Evolutionary conservation across 2,888 invertebrate genomes (phyloP).

Genomic region (Zeuzera pyrina): DNA sequence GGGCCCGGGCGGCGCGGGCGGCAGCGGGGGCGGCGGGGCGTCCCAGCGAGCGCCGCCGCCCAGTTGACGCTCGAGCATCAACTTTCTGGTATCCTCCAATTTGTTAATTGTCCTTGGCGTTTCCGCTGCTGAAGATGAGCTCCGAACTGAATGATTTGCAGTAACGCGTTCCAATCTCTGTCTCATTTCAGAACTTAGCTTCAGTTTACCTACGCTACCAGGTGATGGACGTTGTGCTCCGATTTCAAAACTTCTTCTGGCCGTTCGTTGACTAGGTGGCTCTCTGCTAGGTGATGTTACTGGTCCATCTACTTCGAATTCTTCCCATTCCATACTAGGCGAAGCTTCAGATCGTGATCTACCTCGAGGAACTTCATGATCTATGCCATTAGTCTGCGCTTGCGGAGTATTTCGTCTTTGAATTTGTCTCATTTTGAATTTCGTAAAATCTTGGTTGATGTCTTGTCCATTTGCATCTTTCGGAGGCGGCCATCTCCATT

Average conservation of each 20-base stretch:
- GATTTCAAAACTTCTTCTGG: slow-evolving; percentile 81
- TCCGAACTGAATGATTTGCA: slow-evolving; percentile 88
- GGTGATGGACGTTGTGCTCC: slow-evolving; percentile 87
- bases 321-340: slow-evolving; percentile 86
- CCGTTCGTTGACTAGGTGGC: slow-evolving; percentile 52
- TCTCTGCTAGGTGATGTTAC: slow-evolving; percentile 48
- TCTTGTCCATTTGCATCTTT: slow-evolving; percentile 79
- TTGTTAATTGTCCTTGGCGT: slow-evolving; percentile 83
- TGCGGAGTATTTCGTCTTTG: slow-evolving; percentile 86
- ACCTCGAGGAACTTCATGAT: slow-evolving; percentile 52
- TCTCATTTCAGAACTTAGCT: slow-evolving; percentile 93
- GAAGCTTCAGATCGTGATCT: slow-evolving; percentile 60
- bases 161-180: slow-evolving; percentile 91
- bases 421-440: slow-evolving; percentile 90
- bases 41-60: slow-evolving; percentile 78
- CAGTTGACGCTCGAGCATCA: slow-evolving; percentile 89
- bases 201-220: slow-evolving; percentile 91
- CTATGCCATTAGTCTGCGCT: slow-evolving; percentile 56
- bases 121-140: slow-evolving; percentile 80
- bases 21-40: slow-evolving; percentile 77
- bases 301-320: slow-evolving; percentile 81
- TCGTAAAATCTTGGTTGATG: slow-evolving; percentile 85
- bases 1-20: slow-evolving; percentile 74
- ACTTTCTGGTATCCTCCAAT: slow-evolving; percentile 87
- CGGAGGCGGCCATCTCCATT: slow-evolving; percentile 97